Percentiles rank a stretch among this genome's conserved stretches.
These are phyloP conservation scores for Xenopus borealis DNA, from an alignment of 2,113 vertebrate species.

Conservation along the genomic window DNA sequence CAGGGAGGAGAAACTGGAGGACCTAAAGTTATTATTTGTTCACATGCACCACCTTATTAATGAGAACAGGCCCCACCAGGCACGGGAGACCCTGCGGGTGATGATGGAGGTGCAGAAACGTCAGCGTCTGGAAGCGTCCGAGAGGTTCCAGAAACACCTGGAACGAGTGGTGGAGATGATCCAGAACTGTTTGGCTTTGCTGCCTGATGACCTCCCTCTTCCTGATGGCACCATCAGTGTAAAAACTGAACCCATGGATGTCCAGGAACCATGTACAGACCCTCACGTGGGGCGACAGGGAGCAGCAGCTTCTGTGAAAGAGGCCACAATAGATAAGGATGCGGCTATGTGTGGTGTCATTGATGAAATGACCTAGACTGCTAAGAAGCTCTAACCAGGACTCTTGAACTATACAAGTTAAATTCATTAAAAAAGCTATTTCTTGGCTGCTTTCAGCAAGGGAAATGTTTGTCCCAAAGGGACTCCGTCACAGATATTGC, in stretches of 20 bases:
- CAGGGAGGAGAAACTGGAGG: conserved; percentile 93
- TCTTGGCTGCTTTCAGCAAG: too few species aligned
- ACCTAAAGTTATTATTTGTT: conserved; percentile 93
- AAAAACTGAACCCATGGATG: conserved; percentile 80
- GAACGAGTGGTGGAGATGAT: conserved; percentile 96
- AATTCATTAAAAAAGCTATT: too few species aligned
- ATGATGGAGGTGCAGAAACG: conserved; percentile 99
- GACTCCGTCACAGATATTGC: too few species aligned
- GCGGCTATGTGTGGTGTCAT: conserved; percentile 91
- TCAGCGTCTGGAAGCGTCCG: conserved; percentile 90
- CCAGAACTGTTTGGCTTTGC: conserved; percentile 85
- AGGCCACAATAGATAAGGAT: conserved; percentile 89
- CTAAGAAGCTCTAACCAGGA: too few species aligned
- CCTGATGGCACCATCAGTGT: conserved; percentile 72
- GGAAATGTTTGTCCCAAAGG: too few species aligned
- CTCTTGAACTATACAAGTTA: too few species aligned
- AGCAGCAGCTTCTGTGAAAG: conserved; percentile 59
- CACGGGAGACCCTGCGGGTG: conserved; percentile 89
- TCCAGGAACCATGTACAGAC: conserved; percentile 65
- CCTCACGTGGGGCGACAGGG: conserved; percentile 71
- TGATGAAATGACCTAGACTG: conserved; percentile 83
- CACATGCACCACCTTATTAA: conserved; percentile 98
- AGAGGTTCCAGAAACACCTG: conserved; percentile 94
- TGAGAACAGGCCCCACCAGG: conserved; percentile 94
- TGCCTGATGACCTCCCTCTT: conserved; percentile 88